These are phyloP conservation scores for Monopis laevigella DNA, from an alignment of 2,888 invertebrate genomes.

Conservation along the genomic window DNA sequence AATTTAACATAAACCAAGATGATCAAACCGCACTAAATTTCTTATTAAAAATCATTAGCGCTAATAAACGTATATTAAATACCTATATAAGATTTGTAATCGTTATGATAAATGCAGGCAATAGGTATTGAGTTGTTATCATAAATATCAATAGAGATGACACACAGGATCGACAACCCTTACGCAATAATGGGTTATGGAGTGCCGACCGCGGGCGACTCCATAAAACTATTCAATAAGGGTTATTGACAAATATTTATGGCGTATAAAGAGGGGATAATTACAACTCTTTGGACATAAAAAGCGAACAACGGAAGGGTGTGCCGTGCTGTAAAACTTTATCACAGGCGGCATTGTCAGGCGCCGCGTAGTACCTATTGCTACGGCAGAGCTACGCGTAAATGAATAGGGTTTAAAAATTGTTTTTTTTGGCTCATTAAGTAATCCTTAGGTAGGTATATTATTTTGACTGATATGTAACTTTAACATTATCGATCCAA, in stretches of 20 bases:
- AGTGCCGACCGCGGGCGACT: conserved; percentile 52
- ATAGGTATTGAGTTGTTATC: too few species aligned
- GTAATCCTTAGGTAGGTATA: too few species aligned
- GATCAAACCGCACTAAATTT: too few species aligned
- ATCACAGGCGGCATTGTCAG: conserved; percentile 46
- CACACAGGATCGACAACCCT: conserved; percentile 37
- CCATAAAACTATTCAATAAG: conserved; percentile 60
- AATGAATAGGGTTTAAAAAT: background rate
- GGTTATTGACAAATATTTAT: conserved; percentile 67
- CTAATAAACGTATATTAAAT: too few species aligned
- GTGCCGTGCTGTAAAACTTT: conserved; percentile 53
- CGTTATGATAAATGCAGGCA: too few species aligned
- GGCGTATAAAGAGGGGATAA: conserved; percentile 64
- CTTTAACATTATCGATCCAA: too few species aligned
- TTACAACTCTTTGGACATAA: conserved; percentile 66
- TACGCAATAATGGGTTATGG: conserved; percentile 55
- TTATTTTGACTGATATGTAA: too few species aligned
- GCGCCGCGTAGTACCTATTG: background rate
- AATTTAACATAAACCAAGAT: too few species aligned
- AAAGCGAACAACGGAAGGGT: conserved; percentile 50
- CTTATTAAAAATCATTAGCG: too few species aligned
- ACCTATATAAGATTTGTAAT: too few species aligned
- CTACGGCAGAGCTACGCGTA: background rate
- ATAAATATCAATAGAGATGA: too few species aligned
- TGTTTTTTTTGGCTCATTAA: too few species aligned